A percentile compares a stretch with the other conserved stretches of the same genome.
Evolutionary conservation across 2,113 vertebrate species (phyloP).

Genomic region (Laticauda laticaudata): DNA sequence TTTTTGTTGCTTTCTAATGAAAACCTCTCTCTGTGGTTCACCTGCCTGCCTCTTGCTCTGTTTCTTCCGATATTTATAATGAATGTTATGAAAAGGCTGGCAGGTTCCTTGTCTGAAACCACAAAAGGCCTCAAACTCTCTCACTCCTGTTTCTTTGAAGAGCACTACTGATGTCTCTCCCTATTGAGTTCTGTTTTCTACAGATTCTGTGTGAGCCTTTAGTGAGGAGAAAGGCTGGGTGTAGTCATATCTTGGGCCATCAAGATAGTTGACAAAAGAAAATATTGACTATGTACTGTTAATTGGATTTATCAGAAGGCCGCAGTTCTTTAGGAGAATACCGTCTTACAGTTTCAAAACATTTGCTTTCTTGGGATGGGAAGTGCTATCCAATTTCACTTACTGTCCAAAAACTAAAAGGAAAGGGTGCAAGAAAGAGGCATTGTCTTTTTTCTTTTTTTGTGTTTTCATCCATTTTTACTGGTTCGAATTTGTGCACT

Average conservation of each 20-base stretch:
- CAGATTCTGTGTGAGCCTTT: conserved; percentile 4
- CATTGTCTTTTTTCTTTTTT: neutral
- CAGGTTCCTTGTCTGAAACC: conserved; percentile 49
- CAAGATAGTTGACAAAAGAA: conserved; percentile 24
- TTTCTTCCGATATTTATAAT: conserved; percentile 22
- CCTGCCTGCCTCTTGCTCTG: conserved; percentile 46
- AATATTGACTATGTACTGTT: neutral
- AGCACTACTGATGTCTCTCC: conserved; percentile 30
- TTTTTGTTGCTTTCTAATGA: neutral
- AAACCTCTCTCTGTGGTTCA: conserved; percentile 4
- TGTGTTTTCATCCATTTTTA: neutral
- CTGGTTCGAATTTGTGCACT: neutral
- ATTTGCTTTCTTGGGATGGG: conserved; percentile 23
- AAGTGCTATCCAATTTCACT: neutral
- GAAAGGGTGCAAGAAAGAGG: neutral
- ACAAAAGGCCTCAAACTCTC: conserved; percentile 36
- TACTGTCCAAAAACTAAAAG: neutral
- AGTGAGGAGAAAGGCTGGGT: neutral
- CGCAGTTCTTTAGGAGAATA: conserved; percentile 45
- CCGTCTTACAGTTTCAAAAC: conserved; percentile 59
- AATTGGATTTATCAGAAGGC: neutral
- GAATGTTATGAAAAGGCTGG: conserved; percentile 44
- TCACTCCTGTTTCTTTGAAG: conserved; percentile 22
- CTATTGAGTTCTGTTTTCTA: conserved; percentile 36
- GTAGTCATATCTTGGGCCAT: conserved; percentile 10